These are phyloP conservation scores for Toxotes jaculatrix DNA, from an alignment of 2,113 vertebrate species.

Conservation along the genomic window DNA sequence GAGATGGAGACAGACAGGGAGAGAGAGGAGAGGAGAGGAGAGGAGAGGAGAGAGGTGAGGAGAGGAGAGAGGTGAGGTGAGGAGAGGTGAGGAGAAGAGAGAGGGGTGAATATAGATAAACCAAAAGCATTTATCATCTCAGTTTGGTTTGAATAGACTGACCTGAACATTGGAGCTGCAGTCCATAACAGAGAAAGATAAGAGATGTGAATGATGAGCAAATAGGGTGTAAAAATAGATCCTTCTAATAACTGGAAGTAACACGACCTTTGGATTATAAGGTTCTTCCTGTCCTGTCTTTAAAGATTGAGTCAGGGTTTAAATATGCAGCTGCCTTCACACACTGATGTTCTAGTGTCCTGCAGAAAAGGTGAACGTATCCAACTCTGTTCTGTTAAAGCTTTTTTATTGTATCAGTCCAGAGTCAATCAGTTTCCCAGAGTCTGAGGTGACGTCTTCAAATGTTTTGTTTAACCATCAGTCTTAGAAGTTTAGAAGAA, in stretches of 20 bases:
- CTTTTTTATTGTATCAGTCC: too few relatives aligned
- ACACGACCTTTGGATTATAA: background rate
- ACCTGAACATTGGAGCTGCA: background rate
- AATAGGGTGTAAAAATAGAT: background rate
- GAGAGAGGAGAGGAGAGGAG: background rate
- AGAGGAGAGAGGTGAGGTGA: background rate
- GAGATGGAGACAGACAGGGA: background rate
- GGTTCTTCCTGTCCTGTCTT: background rate
- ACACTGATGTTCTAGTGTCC: too few relatives aligned
- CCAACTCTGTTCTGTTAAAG: background rate
- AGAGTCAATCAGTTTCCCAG: too few relatives aligned
- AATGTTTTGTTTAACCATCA: too few relatives aligned
- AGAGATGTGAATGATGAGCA: background rate
- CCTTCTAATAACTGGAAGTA: background rate
- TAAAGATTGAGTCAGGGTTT: background rate
- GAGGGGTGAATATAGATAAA: background rate
- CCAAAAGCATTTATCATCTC: constrained; percentile 13
- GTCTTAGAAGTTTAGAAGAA: too few relatives aligned
- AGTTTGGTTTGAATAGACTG: background rate
- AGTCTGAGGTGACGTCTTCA: too few relatives aligned
- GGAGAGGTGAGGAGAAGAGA: too few relatives aligned
- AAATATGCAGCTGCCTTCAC: too few relatives aligned
- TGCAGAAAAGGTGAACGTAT: background rate
- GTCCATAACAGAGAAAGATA: background rate
- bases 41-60: too few relatives aligned